Conservation (phyloP, 2,888 invertebrate species). For the Apodemia duryi region DNA sequence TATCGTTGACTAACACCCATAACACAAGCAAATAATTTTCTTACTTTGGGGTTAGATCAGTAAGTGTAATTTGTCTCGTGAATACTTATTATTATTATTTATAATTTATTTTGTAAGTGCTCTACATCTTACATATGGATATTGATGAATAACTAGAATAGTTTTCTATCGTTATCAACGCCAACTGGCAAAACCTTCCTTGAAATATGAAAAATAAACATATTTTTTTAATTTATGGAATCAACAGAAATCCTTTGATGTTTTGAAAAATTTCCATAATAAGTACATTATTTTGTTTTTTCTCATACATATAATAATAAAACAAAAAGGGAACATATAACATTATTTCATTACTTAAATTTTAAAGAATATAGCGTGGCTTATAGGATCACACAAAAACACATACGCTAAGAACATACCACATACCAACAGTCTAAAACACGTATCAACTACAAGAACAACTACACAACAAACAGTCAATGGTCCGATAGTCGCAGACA, state of each 20-base stretch:
- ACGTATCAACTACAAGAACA: slow-evolving; percentile 57
- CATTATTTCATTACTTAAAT: background rate
- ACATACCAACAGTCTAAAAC: slow-evolving; percentile 73
- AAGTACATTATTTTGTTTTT: background rate
- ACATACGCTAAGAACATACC: slow-evolving; percentile 26
- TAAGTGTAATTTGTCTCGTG: too few species aligned
- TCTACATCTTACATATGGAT: background rate
- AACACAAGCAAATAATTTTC: too few species aligned
- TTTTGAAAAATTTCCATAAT: background rate
- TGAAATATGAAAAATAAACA: background rate
- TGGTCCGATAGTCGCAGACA: slow-evolving; percentile 63
- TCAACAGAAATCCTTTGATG: background rate
- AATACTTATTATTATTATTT: too few species aligned
- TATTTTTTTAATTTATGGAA: background rate
- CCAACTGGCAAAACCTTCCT: too few species aligned
- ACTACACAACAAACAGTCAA: slow-evolving; percentile 66
- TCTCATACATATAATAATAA: background rate
- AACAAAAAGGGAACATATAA: background rate
- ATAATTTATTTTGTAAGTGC: too few species aligned
- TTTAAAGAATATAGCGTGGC: slow-evolving; percentile 17
- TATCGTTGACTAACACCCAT: too few species aligned
- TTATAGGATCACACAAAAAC: slow-evolving; percentile 24
- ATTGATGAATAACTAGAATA: background rate
- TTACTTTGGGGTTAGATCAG: too few species aligned
- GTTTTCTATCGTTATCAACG: background rate